Base-by-base conservation (phyloP, 2,888 invertebrate genomes). In the Ochropleura plecta region DNA sequence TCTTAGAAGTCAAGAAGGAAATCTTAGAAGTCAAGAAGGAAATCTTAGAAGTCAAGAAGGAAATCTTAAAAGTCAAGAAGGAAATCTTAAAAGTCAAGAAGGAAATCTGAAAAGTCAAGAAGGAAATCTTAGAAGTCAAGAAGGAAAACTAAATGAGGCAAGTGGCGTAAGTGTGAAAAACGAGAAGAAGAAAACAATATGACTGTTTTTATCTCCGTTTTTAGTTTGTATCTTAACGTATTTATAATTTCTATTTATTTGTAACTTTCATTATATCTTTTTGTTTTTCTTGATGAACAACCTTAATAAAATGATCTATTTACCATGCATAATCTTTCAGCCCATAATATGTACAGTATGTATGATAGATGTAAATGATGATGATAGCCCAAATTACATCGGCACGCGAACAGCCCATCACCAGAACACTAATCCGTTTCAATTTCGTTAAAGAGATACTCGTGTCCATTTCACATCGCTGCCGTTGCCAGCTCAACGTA, bases 331-430 rank as follows among this genome's bases (percentile, higher is more conserved):
- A 88, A 86, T 85, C 86, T 87, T 85, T 87, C 81, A 87, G 74
- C 59, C 68, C 65, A 67, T 59, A 62, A 67, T 59, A 62, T 74
- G 53, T 73, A 73, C 68, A 81, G 84, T 83, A 85, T 81, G 70
- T 86, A 89, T 90, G 84, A 88, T 84, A 88, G 87, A 89, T 86
- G 87, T 86, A 89, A 92, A 93, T 91, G 90, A 91, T 91, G 90
- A 92, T 92, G 88, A 89, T 88, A 82, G 86, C 81, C 81, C 84
- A 86, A 90, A 91, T 91, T 89, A 90, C 88, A 83, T 78, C 78
- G 85, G 84, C 95, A 95, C 94, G 95, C 95, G 86, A 95, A 92
- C 87, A 70, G 84, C 87, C 88, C 93, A 94, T 95, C 92, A 94
- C 83, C 85, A 75, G 79, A 84, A 89, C 88, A 88, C 89, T 92